These are phyloP conservation scores for Forpus xanthops DNA, from an alignment of 2,797 vertebrate genomes.

Conservation along the genomic window DNA sequence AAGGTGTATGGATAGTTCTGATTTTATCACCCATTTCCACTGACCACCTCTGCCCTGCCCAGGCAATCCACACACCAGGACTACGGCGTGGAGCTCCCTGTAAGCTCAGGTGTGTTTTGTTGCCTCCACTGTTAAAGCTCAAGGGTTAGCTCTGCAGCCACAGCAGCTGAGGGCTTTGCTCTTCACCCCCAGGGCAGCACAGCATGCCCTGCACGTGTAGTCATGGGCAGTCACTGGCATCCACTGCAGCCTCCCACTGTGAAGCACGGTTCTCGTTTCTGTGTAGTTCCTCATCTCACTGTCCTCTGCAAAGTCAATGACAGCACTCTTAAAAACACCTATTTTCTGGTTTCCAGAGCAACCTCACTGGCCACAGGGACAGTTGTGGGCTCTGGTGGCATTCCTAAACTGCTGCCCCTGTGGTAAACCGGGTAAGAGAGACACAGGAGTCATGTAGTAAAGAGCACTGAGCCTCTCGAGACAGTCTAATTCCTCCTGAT, in stretches of 20 bases:
- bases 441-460: background rate
- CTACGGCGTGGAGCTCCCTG: background rate
- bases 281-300: background rate
- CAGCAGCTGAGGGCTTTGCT: background rate
- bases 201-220: too few species aligned
- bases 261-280: background rate
- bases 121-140: background rate
- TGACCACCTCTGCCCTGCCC: background rate
- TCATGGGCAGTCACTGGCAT: background rate
- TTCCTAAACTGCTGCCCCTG: background rate
- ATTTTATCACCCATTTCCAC: background rate
- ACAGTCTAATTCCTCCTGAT: background rate
- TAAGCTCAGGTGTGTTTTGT: background rate
- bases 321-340: background rate
- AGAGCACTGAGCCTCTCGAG: background rate
- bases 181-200: background rate
- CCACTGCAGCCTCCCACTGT: background rate
- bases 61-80: background rate
- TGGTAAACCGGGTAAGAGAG: background rate
- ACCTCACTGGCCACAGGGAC: background rate
- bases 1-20: background rate
- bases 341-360: background rate
- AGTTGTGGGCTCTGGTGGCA: background rate
- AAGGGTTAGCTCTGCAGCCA: background rate
- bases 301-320: background rate